Evolutionary conservation across 2,113 vertebrate species (phyloP).

Genomic region (Stegostoma tigrinum): DNA sequence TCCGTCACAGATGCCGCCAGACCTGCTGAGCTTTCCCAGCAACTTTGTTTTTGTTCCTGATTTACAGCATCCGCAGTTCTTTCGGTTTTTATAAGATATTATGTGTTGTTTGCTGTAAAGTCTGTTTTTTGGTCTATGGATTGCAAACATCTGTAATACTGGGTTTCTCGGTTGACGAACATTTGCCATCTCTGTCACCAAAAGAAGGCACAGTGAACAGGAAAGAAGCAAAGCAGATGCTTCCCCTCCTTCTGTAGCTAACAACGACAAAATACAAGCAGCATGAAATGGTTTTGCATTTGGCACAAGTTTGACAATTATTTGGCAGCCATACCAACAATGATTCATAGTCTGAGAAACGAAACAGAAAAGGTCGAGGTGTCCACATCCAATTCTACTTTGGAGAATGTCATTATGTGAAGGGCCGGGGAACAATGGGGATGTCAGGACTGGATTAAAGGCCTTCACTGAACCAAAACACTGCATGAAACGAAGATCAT

Average conservation of each 20-base stretch:
- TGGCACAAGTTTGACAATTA: neutral
- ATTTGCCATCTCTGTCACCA: neutral
- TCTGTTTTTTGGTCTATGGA: neutral
- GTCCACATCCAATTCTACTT: neutral
- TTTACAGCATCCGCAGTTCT: too few relatives aligned
- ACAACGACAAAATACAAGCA: neutral
- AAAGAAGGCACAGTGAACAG: neutral
- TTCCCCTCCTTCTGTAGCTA: neutral
- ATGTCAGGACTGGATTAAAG: neutral
- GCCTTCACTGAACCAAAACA: neutral
- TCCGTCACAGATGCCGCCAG: too few relatives aligned
- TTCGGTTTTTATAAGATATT: too few relatives aligned
- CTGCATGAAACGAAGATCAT: neutral
- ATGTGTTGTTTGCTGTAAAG: neutral
- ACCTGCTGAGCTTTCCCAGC: too few relatives aligned
- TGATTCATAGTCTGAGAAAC: neutral
- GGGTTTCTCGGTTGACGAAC: neutral
- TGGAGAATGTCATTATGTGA: neutral
- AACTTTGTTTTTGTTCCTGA: too few relatives aligned
- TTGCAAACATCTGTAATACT: neutral
- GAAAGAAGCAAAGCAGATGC: neutral
- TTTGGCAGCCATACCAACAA: neutral
- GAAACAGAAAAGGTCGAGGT: neutral
- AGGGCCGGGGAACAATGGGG: neutral
- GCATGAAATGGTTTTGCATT: neutral